Percentiles rank a stretch among this genome's conserved stretches.
Evolutionary conservation across 2,888 invertebrate genomes (phyloP).

Genomic region (Parnassius apollo): DNA sequence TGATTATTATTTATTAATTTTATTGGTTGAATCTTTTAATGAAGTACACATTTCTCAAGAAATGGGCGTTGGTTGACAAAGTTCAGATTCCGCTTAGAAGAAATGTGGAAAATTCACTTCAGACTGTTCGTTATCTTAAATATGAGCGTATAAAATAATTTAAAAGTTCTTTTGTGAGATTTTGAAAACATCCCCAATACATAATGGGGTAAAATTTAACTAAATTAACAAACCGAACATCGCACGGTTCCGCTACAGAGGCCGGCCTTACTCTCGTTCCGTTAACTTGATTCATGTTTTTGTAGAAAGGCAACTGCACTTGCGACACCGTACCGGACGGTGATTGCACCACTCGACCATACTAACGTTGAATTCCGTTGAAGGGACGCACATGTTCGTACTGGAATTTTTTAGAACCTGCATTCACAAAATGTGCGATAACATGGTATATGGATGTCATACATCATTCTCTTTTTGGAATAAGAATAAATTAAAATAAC

Average conservation of each 20-base stretch:
- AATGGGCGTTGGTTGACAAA: neutral
- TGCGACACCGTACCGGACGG: constrained; percentile 39
- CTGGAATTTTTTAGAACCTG: constrained; percentile 12
- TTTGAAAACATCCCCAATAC: too few species aligned
- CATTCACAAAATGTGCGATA: neutral
- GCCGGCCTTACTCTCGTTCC: constrained; percentile 31
- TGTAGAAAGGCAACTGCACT: constrained; percentile 38
- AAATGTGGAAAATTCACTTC: neutral
- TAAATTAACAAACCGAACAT: neutral
- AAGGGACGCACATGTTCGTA: constrained; percentile 14
- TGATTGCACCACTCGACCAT: constrained; percentile 33
- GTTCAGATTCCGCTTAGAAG: neutral
- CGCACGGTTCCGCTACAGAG: constrained; percentile 3
- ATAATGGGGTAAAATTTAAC: too few species aligned
- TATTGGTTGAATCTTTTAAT: neutral
- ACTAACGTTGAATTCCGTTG: constrained; percentile 30
- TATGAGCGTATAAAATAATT: too few species aligned
- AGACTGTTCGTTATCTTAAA: too few species aligned
- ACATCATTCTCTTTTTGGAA: neutral
- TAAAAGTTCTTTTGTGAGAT: too few species aligned
- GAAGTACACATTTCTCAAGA: neutral
- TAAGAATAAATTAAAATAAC: too few species aligned
- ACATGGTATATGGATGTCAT: too few species aligned
- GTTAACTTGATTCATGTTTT: constrained; percentile 38
- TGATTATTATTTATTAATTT: too few species aligned